Evolutionary conservation across 2,113 vertebrate species (phyloP), one percentile per base, ranked within the genome.

Genomic region (Mus spicilegus): DNA sequence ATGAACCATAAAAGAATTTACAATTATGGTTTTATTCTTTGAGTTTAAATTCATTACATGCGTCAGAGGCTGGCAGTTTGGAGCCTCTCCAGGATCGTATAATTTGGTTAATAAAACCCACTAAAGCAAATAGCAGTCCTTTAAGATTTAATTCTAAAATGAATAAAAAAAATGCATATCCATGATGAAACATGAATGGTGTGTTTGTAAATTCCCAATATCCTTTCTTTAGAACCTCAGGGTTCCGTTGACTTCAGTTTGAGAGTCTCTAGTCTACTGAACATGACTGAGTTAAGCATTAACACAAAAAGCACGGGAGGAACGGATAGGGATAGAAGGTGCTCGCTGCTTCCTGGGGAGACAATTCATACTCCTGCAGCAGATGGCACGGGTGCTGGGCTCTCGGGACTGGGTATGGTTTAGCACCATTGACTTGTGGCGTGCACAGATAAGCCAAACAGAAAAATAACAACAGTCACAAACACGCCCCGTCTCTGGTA

Each of bases 111-210:
- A 84, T 82, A 89, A 69, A 69, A 82, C 86, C 69, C 24, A 67
- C 61, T 91, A 78, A 89, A 75, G 65, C 61, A 30, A 87, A 56
- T 87, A 46, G 3, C 0, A 65, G 5, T 80, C 20, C 91, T 88
- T 93, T 65, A 70, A 95, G 81, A 49, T 93, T 33, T 76, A 65
- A 91, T 86, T 86, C 19, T 10, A 87, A 51, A 82, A 80, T 73
- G 73, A 94, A 72, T 33, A n/a, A 5, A 33, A 65, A 61, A 91
- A 95, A 80, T 72, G 54, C 61, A 56, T 87, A 96, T 84, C 63
- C 36, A 90, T 65, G 93, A 54, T 94, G 78, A 84, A 96, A 93
- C 93, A 92, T 96, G 80, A 92, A 26, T 93, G 73, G 51, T 75
- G 73, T 72, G 76, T 73, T 89, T 67, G 30, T 33, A n/a, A 88